phyloP scores from a whole-genome alignment of 2,888 invertebrate genomes.

The Tribolium freemani region DNA sequence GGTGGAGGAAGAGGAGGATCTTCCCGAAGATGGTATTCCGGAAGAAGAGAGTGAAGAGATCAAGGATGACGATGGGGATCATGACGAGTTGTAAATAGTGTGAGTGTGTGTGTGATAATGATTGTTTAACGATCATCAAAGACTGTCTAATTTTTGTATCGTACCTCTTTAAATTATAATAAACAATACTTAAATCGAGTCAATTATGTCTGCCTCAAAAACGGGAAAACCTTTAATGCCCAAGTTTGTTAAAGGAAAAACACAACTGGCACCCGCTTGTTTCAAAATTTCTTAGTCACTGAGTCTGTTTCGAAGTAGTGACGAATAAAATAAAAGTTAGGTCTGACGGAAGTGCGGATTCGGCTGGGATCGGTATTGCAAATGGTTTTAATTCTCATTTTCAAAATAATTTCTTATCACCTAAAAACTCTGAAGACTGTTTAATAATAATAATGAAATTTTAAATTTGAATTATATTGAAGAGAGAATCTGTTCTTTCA shows the following conservation, averaged over 20 bases:
- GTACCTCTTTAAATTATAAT: slow-evolving; percentile 48
- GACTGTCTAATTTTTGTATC: slow-evolving; percentile 55
- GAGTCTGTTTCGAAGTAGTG: slow-evolving; percentile 67
- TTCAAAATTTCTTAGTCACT: slow-evolving; percentile 48
- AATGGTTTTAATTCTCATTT: no score
- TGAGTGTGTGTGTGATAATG: slow-evolving; percentile 43
- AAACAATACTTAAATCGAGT: slow-evolving; percentile 8
- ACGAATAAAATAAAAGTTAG: slow-evolving; percentile 71
- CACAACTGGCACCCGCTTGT: slow-evolving; percentile 66
- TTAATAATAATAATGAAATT: no score
- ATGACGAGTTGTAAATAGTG: slow-evolving; percentile 74
- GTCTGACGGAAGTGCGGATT: slow-evolving; percentile 72
- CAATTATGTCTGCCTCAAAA: not conserved
- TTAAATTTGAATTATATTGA: no score
- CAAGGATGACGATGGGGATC: slow-evolving; percentile 61
- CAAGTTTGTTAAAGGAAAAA: slow-evolving; percentile 55
- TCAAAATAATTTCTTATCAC: no score
- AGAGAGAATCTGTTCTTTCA: no score
- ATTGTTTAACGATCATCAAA: slow-evolving; percentile 50
- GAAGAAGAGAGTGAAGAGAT: slow-evolving; percentile 66
- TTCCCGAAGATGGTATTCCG: slow-evolving; percentile 66
- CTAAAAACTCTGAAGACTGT: no score
- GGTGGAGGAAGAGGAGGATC: slow-evolving; percentile 67
- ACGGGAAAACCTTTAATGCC: slow-evolving; percentile 53
- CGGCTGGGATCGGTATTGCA: slow-evolving; percentile 70